Evolutionary conservation across 37 sponge, comb jelly and placozoan species (phyloP), one percentile per base, ranked within the genome.

Genomic region (Mnemiopsis leidyi): DNA sequence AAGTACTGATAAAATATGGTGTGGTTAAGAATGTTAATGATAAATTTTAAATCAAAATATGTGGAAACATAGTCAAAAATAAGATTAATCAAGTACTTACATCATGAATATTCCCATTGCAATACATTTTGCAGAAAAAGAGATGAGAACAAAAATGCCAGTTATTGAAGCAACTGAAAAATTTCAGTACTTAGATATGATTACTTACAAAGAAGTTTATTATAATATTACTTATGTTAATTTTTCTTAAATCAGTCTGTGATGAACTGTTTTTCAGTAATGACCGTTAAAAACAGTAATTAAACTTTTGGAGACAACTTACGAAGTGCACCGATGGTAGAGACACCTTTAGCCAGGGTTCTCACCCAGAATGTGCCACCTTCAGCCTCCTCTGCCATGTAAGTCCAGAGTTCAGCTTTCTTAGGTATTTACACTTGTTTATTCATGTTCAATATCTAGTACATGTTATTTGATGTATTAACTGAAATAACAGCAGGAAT

Each of bases 61-160:
- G n/a, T n/a, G n/a, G n/a, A n/a, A n/a, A n/a, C n/a, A n/a, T n/a
- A 77, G 26, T 77, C 32, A 77, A 77, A 32, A 77, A 3, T 3
- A 33, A 34, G 9, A 71, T 3, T 29, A 71, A 71, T 9, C 3
- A 9, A 30, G 1, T 85, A 85, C 90, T 85, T 39, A 85, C 90
- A 85, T 37, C 90, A 39, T 36, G 61, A 40, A 85, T 16, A 85
- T 85, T 20, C 90, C 90, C 90, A 85, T 85, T 36, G 90, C 90
- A 32, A 85, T 39, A 26, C 90, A 85, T 33, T 85, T 85, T 23
- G 90, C 90, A 85, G 90, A 85, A 20, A 85, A 85, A 61, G 90
- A 85, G 33, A 85, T 85, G 3, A 85, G 61, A 1, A 85, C 90
- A 85, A 85, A 32, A 1, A 85, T 85, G 1, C 90, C 90, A 85